These are phyloP conservation scores for Pharmacophagus antenor DNA, from an alignment of 2,888 invertebrate species.

Conservation along the genomic window DNA sequence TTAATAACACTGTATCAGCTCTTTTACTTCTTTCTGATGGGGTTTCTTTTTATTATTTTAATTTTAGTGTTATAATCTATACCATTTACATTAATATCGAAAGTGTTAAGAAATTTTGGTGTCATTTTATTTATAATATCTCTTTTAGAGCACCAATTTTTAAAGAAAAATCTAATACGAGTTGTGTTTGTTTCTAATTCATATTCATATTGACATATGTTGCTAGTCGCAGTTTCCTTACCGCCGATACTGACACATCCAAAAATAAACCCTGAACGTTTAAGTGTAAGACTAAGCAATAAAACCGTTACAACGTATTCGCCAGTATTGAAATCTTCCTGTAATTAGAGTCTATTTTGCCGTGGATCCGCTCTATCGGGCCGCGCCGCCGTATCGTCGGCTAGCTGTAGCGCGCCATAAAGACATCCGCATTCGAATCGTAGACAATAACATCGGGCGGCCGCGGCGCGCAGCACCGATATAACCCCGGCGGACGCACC, in stretches of 20 bases:
- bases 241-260: not conserved
- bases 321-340: conserved; percentile 14
- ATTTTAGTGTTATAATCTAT: too few species aligned
- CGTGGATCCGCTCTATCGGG: conserved; percentile 23
- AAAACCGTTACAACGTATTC: conserved; percentile 13
- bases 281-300: not conserved
- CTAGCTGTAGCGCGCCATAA: conserved; percentile 33
- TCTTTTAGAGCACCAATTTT: too few species aligned
- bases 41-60: too few species aligned
- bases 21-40: too few species aligned
- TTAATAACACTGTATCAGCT: too few species aligned
- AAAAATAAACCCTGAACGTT: not conserved
- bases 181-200: not conserved
- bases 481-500: conserved; percentile 57
- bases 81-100: too few species aligned
- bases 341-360: conserved; percentile 15
- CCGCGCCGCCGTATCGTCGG: conserved; percentile 37
- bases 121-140: too few species aligned
- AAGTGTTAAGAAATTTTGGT: too few species aligned
- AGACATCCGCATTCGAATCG: conserved; percentile 52
- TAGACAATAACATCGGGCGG: too few species aligned
- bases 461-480: conserved; percentile 36
- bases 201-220: not conserved
- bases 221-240: not conserved
- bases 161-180: not conserved